phyloP scores from a whole-genome alignment of 2,113 vertebrate genomes.

The Chloebia gouldiae region DNA sequence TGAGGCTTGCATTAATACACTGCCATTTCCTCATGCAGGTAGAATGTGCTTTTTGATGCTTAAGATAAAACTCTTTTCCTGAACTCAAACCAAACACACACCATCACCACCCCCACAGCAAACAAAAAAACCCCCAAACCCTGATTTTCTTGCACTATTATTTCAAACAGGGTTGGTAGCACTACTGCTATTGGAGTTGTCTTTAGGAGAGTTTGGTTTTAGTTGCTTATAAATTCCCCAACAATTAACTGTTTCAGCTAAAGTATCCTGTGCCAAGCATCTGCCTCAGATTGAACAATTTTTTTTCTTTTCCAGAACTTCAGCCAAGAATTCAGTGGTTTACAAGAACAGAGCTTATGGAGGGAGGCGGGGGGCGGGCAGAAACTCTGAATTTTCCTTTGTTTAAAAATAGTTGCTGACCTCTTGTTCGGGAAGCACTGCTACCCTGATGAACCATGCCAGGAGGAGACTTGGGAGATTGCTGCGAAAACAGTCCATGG shows the following conservation, averaged over 20 bases:
- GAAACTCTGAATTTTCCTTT: neutral
- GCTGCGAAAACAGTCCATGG: neutral
- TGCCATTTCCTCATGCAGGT: neutral
- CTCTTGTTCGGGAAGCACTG: neutral
- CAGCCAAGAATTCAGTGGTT: conserved; percentile 24
- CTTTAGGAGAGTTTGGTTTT: neutral
- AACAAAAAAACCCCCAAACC: neutral
- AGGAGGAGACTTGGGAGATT: neutral
- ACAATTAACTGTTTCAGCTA: conserved; percentile 3
- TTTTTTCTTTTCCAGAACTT: conserved; percentile 7
- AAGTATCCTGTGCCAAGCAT: neutral
- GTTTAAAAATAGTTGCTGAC: neutral
- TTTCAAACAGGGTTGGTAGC: neutral
- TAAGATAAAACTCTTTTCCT: neutral
- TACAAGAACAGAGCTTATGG: neutral
- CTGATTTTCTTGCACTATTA: neutral
- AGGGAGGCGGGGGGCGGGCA: neutral
- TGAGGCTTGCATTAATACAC: neutral
- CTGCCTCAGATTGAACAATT: neutral
- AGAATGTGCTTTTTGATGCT: neutral
- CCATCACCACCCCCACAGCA: too few species aligned
- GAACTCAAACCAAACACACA: neutral
- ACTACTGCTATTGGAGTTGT: neutral
- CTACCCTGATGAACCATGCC: neutral
- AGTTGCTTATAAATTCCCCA: neutral